Evolutionary conservation across 2,113 vertebrate genomes (phyloP), one percentile per base, ranked within the genome.

Genomic region (Phrynosoma platyrhinos): DNA sequence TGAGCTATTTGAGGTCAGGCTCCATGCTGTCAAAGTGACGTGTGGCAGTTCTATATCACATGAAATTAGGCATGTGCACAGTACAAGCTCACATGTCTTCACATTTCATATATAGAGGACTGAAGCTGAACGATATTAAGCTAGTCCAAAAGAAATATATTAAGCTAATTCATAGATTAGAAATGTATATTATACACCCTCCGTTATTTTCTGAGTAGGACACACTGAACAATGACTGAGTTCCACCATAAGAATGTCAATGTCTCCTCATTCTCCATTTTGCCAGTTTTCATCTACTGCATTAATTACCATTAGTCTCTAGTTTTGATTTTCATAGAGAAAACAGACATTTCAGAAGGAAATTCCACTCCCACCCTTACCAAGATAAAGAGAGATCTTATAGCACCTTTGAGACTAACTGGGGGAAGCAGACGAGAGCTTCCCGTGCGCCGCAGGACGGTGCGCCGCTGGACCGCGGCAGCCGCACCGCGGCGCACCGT

Each of bases 21-120:
- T 79, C 79, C 16, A 0, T 25, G 20, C 53, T 7, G 30, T 87
- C 64, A 85, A 80, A 87, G n/a, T 83, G 88, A 83, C 72, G 83
- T 88, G 25, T 90, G 91, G 90, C 82, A 91, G 86, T 86, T 90
- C 86, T 42, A 40, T 0, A 0, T 32, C 83, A 20, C 16, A 7
- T 83, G 76, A 87, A 47, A 85, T 68, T 71, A 1, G 0, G 82
- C 40, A 6, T 16, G 8, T 47, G 78, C 52, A 52, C 58, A 74
- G 84, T 55, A 69, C 23, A 64, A 64, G 52, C 47, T 82, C 78
- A 14, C 0, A 0, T 12, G 5, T 87, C 89, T 82, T 58, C 88
- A 36, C 79, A 12, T 90, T 92, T 87, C 82, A 40, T 27, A 64
- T 36, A 21, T 27, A 83, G 88, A 72, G 86, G 88, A 23, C 53